Evolutionary conservation across 2,797 vertebrate genomes (phyloP), one percentile per base, ranked within the genome.

Genomic region (Enteromius fasciolatus): DNA sequence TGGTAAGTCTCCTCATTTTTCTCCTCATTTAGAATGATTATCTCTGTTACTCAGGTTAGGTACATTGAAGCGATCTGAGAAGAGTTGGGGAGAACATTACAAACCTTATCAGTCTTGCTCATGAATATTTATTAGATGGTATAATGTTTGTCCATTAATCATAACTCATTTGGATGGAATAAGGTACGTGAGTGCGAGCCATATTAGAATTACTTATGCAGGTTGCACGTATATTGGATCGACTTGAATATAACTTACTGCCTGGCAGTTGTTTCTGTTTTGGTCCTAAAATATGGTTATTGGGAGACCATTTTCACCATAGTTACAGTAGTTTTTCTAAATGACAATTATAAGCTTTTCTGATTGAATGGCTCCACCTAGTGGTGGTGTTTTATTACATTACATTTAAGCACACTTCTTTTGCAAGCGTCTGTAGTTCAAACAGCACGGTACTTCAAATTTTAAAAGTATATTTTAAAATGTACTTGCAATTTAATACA

Each of bases 1-100:
- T 96, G 98, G 98, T 99, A 89, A 94, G 93, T 12, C 9, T 44
- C 11, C 41, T 11, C 8, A 39, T 39, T 36, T 36, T 72, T 61
- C 25, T 61, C 12, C 57, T 28, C 14, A 63, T 31, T 63, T 63
- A 63, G 59, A 14, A 63, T 63, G 25, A 63, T 17, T 63, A 8
- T 3, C 57, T 61, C 12, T 15, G 3, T 36, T n/a, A 3, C 8
- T 36, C 14, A 6, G n/a, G 10, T 74, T 18, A 74, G 17, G 3
- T 10, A 3, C 5, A 66, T 15, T 57, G 9, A 9, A 36, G 23
- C 1, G 1, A 41, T 28, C 12, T 39, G 14, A 68, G 8, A 52
- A 18, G 63, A 18, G 2, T 39, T 67, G 46, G 10, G 46, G 15
- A 20, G 17, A 33, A 5, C 46, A 52, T 12, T 52, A 48, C 17